Evolutionary conservation across 2,113 vertebrate species (phyloP), one percentile per base, ranked within the genome.

Genomic region (Oryzias curvinotus): DNA sequence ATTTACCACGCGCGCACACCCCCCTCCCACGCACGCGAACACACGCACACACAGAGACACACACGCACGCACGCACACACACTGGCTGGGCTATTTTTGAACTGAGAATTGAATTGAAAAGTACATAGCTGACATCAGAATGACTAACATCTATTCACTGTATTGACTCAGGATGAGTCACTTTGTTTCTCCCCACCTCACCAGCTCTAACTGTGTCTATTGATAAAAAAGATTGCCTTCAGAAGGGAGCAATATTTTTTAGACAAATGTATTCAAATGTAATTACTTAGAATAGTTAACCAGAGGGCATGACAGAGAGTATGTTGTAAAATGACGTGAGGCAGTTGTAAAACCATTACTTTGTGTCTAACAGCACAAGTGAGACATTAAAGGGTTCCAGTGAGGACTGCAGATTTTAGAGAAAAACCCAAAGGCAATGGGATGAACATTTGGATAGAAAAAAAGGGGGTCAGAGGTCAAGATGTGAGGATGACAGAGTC

Each of bases 151-250:
- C 72, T 76, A 76, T 85, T 86, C 78, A 78, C 57, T 65, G 65
- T 82, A 85, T 77, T 82, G 84, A 87, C 14, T 77, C 56, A 50
- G 74, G 73, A 80, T 91, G 90, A 91, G 72, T 85, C 87, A 88
- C 61, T 64, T 60, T 36, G 36, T 36, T 36, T 36, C 36, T 36
- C 36, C 36, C 36, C 36, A 36, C 36, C 36, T 36, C 36, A 10
- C 36, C 36, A 36, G 36, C 36, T 10, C 15, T 44, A 50, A 50
- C 46, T 64, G 55, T 44, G 21, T 43, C 72, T 80, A 49, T 84
- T 83, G 67, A 73, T 77, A 18, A 73, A 67, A 72, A 62, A 58
- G 57, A 52, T 26, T 51, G 52, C 59, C 49, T 65, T 45, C 64
- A 49, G 46, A 74, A 60, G 72, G 52, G 3, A n/a, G 47, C 12